Base-by-base conservation (phyloP, 2,113 vertebrate genomes). In the Lontra canadensis region DNA sequence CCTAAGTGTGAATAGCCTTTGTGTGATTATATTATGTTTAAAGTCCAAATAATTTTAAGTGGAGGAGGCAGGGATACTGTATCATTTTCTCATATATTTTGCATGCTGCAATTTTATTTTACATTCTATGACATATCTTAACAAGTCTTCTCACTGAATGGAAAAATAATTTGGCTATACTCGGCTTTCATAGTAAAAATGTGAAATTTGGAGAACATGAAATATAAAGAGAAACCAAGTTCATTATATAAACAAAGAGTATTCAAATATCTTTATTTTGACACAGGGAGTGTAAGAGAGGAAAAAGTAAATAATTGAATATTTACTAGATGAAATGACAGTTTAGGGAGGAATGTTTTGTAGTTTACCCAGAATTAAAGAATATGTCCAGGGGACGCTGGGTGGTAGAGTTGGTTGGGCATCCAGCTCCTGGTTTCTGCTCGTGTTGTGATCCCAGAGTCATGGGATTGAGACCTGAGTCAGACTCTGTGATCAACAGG, bases 321-420 rank as follows among this genome's bases (percentile, higher is more conserved):
- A 73, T 69, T 81, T 79, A 21, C 34, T 83, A 63, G 26, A 90
- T 79, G 63, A 84, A 81, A 44, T 59, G 52, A 55, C 36, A 81
- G 88, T n/a, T 17, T 42, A 42, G 59, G 26, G 9, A 76, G 55
- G 3, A 88, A 83, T 42, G 14, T n/a, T 89, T 61, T 49, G 42
- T 63, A 69, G 76, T 57, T 90, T 79, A 94, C 6, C 57, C 36
- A 31, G 96, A 97, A 93, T 67, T 55, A 96, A 97, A 92, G 52
- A 96, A 87, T 15, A 2, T 73, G 96, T 31, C 0, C 4, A 93
- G 2, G 34, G 34, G 67, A 69, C 18, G 4, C 67, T 69, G 67
- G 67, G 67, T 21, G 18, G 18, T 10, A 4, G 34, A 36, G 7
- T 4, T 36, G 65, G 7, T n/a, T 69, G 34, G 20, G 3, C 13